Evolutionary conservation across 2,113 vertebrate genomes (phyloP).

Genomic region (Lanius ludovicianus): DNA sequence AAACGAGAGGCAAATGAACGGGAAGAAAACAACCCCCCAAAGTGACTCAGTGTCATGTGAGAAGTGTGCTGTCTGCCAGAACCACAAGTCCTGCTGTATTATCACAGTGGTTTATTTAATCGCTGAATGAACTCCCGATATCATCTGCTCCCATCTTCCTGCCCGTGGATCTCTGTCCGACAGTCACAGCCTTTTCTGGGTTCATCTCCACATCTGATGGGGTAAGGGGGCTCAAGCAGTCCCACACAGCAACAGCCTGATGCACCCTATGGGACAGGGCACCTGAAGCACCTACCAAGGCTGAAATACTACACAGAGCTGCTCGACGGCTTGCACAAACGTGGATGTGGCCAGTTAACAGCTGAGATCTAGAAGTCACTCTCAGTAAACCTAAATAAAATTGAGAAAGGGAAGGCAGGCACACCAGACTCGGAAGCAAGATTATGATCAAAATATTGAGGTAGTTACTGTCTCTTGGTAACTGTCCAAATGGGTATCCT

Average conservation of each 20-base stretch:
- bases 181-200: background rate
- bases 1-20: background rate
- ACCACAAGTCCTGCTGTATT: background rate
- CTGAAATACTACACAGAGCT: background rate
- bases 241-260: background rate
- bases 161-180: background rate
- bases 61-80: background rate
- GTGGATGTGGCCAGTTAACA: background rate
- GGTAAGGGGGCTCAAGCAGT: background rate
- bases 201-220: background rate
- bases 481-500: background rate
- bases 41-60: conserved; percentile 46
- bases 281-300: background rate
- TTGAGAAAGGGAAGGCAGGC: background rate
- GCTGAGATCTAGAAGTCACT: background rate
- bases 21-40: background rate
- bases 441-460: background rate
- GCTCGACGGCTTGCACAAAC: background rate
- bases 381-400: background rate
- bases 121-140: background rate
- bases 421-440: background rate
- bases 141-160: background rate
- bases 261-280: background rate
- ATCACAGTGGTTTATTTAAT: conserved; percentile 40
- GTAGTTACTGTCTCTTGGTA: background rate